Percentiles rank a stretch among this genome's conserved stretches.
phyloP scores from a whole-genome alignment of 2,888 invertebrate species.

The Agonopterix alstromeriana region DNA sequence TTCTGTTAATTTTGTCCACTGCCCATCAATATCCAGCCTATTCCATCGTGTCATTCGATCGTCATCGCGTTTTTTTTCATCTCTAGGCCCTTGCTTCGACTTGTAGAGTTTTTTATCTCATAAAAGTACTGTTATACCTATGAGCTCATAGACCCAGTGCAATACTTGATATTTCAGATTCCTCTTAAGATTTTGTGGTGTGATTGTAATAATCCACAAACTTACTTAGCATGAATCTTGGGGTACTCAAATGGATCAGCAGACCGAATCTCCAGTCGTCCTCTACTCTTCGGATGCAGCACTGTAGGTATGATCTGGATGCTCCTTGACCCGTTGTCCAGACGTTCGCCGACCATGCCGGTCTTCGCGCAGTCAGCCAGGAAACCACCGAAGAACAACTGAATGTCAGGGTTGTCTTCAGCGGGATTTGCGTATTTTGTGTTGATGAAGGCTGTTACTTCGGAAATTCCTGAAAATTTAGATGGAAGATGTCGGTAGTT shows the following conservation, averaged over 20 bases:
- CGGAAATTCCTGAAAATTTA: conserved; percentile 81
- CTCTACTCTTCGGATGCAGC: conserved; percentile 91
- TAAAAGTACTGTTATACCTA: no score
- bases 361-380: conserved; percentile 91
- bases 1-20: no score
- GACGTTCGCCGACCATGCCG: conserved; percentile 88
- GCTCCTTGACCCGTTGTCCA: conserved; percentile 81
- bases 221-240: conserved; percentile 89
- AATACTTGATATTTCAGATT: no score
- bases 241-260: conserved; percentile 89
- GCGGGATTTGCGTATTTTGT: conserved; percentile 85
- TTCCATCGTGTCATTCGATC: no score
- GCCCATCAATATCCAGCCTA: no score
- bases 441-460: conserved; percentile 90
- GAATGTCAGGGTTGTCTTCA: conserved; percentile 89
- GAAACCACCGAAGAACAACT: conserved; percentile 91
- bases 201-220: conserved; percentile 22
- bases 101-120: no score
- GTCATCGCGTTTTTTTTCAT: no score
- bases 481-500: no score
- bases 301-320: conserved; percentile 87
- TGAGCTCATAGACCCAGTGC: no score
- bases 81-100: no score
- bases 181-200: no score
- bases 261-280: conserved; percentile 83